Conservation (phyloP, 2,113 vertebrate species). For the Prunella himalayana region DNA sequence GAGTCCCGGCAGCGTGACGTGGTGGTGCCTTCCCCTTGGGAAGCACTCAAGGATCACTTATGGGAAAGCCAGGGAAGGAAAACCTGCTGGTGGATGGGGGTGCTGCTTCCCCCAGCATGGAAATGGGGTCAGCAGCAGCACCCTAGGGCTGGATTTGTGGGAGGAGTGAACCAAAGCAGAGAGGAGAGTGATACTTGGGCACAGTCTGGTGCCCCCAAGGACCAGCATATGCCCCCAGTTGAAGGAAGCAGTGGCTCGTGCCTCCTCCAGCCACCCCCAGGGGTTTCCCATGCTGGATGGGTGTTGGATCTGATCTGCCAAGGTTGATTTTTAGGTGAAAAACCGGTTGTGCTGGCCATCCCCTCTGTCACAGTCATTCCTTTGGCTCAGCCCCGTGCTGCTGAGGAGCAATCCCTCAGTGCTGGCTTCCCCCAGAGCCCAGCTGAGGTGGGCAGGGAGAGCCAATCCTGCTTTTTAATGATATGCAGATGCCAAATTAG, state of each 20-base stretch:
- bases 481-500: background rate
- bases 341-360: background rate
- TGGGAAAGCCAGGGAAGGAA: background rate
- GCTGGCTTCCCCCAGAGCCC: background rate
- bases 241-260: rapidly evolving
- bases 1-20: rapidly evolving
- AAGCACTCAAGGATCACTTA: background rate
- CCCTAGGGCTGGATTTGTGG: background rate
- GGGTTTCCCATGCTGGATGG: rapidly evolving
- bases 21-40: background rate
- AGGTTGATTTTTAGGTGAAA: background rate
- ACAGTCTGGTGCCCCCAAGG: rapidly evolving
- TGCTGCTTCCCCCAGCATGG: background rate
- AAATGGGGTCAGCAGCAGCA: background rate
- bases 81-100: rapidly evolving
- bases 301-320: background rate
- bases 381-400: rapidly evolving
- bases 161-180: background rate
- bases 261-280: background rate
- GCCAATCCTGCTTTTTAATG: background rate
- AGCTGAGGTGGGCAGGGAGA: background rate
- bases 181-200: rapidly evolving
- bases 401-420: background rate
- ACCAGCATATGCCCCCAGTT: background rate
- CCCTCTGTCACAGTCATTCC: background rate